These are phyloP conservation scores for Electrophaes corylata DNA, from an alignment of 2,888 invertebrate species.

Conservation along the genomic window DNA sequence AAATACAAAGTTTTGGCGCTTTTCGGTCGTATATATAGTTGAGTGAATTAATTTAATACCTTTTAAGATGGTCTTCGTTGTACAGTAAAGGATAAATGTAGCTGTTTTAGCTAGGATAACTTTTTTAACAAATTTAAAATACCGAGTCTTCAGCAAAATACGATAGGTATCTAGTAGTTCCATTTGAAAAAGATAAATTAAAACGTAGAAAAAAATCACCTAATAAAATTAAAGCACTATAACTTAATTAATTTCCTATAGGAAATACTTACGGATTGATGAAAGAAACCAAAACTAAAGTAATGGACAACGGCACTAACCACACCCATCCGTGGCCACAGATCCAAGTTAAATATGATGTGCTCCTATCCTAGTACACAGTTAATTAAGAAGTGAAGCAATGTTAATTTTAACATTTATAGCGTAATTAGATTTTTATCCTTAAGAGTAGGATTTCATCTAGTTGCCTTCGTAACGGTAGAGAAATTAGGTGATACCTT, in stretches of 20 bases:
- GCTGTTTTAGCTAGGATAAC: slow-evolving; percentile 82
- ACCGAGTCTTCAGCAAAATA: slow-evolving; percentile 68
- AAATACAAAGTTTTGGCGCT: slow-evolving; percentile 64
- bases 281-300: slow-evolving; percentile 44
- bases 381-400: slow-evolving; percentile 76
- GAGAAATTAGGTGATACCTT: slow-evolving; percentile 80
- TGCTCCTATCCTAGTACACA: slow-evolving; percentile 51
- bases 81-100: slow-evolving; percentile 79
- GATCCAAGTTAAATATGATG: slow-evolving; percentile 15
- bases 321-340: slow-evolving; percentile 17
- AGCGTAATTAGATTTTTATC: slow-evolving; percentile 82
- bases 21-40: slow-evolving; percentile 67
- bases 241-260: slow-evolving; percentile 68
- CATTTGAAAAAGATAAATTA: slow-evolving; percentile 64
- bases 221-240: slow-evolving; percentile 71
- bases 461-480: slow-evolving; percentile 83
- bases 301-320: slow-evolving; percentile 70
- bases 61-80: slow-evolving; percentile 75
- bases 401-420: slow-evolving; percentile 83
- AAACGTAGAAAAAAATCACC: slow-evolving; percentile 50
- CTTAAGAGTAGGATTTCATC: slow-evolving; percentile 83
- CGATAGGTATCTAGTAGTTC: slow-evolving; percentile 65
- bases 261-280: slow-evolving; percentile 52
- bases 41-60: slow-evolving; percentile 64
- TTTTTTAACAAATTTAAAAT: slow-evolving; percentile 79